Conservation (phyloP, 1,140 invertebrate species). For the Trypoxylus dichotomus region DNA sequence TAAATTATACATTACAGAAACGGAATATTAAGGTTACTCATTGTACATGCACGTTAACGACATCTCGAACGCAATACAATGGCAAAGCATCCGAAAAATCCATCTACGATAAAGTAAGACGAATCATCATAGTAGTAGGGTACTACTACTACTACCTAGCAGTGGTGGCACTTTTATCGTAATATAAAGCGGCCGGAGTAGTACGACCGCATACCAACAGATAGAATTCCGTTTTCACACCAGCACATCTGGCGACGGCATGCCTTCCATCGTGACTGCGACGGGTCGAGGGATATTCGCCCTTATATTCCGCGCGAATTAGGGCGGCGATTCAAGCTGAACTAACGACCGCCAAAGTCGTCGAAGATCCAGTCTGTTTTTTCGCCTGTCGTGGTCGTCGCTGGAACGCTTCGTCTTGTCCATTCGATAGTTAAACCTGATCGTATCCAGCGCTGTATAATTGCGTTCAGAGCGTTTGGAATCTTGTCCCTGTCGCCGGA, state of each 20-base stretch:
- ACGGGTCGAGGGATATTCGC: background rate
- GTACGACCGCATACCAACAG: constrained; percentile 33
- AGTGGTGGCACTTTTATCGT: background rate
- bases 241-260: constrained; percentile 31
- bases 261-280: background rate
- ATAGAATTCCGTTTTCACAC: constrained; percentile 33
- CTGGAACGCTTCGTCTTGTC: background rate
- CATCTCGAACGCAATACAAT: background rate
- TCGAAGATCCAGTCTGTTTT: background rate
- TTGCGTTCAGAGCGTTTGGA: no score
- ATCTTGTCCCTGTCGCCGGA: no score
- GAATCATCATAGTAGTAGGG: background rate
- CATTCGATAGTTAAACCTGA: no score
- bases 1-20: no score
- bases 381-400: background rate
- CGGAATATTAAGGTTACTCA: no score
- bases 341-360: background rate
- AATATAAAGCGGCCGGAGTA: background rate
- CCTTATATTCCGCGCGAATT: background rate
- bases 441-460: no score
- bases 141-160: no score
- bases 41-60: no score
- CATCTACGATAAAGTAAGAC: background rate
- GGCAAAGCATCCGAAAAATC: background rate
- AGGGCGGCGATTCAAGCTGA: background rate